A percentile compares a stretch with the other conserved stretches of the same genome.
Conservation (phyloP, 2,888 invertebrate genomes). For the Hirtodrosophila trivittata region DNA sequence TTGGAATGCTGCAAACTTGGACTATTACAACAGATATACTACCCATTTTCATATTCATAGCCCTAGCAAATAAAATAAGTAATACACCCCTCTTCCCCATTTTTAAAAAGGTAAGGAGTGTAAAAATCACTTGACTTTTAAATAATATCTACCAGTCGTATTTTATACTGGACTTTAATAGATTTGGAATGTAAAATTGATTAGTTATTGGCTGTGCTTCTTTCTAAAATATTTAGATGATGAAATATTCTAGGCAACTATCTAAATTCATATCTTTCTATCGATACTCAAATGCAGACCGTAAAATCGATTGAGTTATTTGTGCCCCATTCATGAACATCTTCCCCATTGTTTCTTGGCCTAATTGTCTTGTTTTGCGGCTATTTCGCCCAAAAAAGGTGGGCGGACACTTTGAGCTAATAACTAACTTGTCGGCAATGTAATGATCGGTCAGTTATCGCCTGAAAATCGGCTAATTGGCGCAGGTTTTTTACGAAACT, state of each 20-base stretch:
- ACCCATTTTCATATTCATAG: constrained; percentile 44
- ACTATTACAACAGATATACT: constrained; percentile 41
- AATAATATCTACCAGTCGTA: too few relatives aligned
- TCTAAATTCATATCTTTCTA: not conserved
- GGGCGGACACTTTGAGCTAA: constrained; percentile 58
- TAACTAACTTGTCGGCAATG: constrained; percentile 59
- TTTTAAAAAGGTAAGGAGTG: too few relatives aligned
- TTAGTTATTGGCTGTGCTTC: not conserved
- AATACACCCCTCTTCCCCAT: too few relatives aligned
- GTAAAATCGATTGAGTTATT: too few relatives aligned
- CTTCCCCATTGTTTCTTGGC: too few relatives aligned
- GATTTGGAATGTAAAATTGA: not conserved
- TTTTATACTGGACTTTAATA: constrained; percentile 9
- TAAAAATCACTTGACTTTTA: too few relatives aligned
- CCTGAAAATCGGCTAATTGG: constrained; percentile 71
- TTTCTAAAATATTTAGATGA: constrained; percentile 26
- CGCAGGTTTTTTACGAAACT: constrained; percentile 30
- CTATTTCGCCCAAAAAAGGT: constrained; percentile 30
- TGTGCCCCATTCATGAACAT: constrained; percentile 18
- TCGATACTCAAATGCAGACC: too few relatives aligned
- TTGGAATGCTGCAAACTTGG: constrained; percentile 48
- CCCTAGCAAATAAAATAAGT: constrained; percentile 26
- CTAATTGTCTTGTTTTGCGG: constrained; percentile 31
- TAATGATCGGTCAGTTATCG: constrained; percentile 76
- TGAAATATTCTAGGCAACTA: constrained; percentile 35